phyloP scores from a whole-genome alignment of 2,797 vertebrate species.

The Dendrocincla fuliginosa region DNA sequence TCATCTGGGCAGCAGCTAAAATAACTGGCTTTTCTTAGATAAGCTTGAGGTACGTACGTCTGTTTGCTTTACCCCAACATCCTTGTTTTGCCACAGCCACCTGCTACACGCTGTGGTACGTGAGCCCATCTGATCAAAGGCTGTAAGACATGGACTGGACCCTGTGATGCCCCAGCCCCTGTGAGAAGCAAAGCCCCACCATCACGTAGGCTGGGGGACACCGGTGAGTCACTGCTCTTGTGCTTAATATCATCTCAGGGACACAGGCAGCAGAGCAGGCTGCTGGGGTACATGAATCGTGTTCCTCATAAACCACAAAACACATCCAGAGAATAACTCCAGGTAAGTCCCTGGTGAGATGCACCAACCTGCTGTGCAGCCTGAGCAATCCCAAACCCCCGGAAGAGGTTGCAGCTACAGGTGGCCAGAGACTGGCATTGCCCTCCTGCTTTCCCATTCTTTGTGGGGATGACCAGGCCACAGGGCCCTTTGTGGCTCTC shows the following conservation, averaged over 20 bases:
- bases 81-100: neutral
- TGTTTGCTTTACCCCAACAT: neutral
- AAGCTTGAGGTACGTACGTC: neutral
- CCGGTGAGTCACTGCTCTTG: neutral
- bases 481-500: neutral
- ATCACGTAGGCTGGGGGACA: neutral
- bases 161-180: neutral
- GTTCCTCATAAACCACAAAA: neutral
- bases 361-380: neutral
- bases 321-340: neutral
- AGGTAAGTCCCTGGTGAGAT: neutral
- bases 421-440: neutral
- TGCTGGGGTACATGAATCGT: neutral
- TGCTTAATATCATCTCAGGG: neutral
- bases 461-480: neutral
- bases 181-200: neutral
- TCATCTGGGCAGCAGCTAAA: neutral
- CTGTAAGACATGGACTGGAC: neutral
- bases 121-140: neutral
- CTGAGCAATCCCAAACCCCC: neutral
- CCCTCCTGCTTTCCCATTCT: neutral
- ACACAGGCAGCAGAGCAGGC: neutral
- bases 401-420: neutral
- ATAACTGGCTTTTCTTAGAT: neutral
- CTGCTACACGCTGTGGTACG: accelerated